A percentile compares a stretch with the other conserved stretches of the same genome.
These are phyloP conservation scores for Nannospalax galili DNA, from an alignment of 2,113 vertebrate species.

Conservation along the genomic window DNA sequence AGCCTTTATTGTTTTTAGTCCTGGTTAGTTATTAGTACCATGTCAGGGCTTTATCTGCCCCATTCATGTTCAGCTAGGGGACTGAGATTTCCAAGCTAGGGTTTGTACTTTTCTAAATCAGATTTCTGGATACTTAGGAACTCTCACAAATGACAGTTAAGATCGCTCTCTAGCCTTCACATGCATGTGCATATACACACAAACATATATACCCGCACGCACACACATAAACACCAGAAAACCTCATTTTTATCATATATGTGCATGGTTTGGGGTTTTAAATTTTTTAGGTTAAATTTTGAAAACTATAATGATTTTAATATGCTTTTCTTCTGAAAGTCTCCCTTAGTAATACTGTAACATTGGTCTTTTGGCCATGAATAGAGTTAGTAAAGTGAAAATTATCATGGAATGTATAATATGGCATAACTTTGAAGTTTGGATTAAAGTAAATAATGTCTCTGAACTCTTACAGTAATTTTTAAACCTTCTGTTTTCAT, in stretches of 20 bases:
- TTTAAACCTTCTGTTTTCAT: constrained; percentile 62
- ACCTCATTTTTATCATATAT: not conserved
- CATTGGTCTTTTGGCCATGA: not conserved
- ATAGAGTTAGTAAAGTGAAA: not conserved
- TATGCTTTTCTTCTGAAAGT: not conserved
- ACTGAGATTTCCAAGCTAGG: constrained; percentile 7
- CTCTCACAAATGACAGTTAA: not conserved
- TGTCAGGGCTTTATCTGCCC: not conserved
- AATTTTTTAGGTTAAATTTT: constrained; percentile 46
- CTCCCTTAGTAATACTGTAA: not conserved
- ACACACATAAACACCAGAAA: not conserved
- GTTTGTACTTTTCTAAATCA: constrained; percentile 50
- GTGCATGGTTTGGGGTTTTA: not conserved
- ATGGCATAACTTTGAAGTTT: constrained; percentile 38
- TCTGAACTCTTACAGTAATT: constrained; percentile 31
- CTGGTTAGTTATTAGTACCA: not conserved
- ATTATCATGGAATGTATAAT: constrained; percentile 6
- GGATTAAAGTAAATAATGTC: not conserved
- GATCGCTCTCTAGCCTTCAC: not conserved
- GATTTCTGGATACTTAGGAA: constrained; percentile 15
- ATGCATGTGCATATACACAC: too few species aligned
- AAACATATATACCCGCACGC: not conserved
- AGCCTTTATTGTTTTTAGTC: not conserved
- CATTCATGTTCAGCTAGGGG: constrained; percentile 2
- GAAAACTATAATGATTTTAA: not conserved